A percentile compares a stretch with the other conserved stretches of the same genome.
Conservation (phyloP, 1,140 invertebrate genomes). For the Solen grandis region DNA sequence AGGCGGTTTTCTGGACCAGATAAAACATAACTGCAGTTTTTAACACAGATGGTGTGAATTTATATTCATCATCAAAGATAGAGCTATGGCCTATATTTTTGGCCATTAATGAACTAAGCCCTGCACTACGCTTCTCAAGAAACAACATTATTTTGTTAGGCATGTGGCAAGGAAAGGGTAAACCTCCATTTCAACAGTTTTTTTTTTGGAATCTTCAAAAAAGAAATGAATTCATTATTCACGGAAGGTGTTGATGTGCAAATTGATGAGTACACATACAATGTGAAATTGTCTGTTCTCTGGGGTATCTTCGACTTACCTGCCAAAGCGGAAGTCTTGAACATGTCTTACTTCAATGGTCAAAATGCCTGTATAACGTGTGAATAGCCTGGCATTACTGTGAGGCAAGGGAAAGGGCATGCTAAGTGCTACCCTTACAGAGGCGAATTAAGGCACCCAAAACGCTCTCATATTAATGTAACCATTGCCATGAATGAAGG, state of each 20-base stretch:
- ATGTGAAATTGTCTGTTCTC: constrained; percentile 24
- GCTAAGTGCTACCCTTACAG: constrained; percentile 36
- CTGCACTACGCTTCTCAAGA: constrained; percentile 34
- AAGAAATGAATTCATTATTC: constrained; percentile 30
- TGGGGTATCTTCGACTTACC: constrained; percentile 27
- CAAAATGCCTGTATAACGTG: constrained; percentile 49
- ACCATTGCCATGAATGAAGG: constrained; percentile 4
- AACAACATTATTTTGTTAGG: constrained; percentile 47
- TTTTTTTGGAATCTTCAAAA: constrained; percentile 3
- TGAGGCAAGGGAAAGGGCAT: constrained; percentile 47
- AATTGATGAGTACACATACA: not conserved
- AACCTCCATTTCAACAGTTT: constrained; percentile 50
- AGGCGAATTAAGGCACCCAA: not conserved
- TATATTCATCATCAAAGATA: constrained; percentile 55
- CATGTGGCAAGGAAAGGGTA: constrained; percentile 51
- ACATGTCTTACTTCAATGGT: constrained; percentile 46
- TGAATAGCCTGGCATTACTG: constrained; percentile 47
- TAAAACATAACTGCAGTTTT: constrained; percentile 50
- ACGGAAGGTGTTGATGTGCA: constrained; percentile 7
- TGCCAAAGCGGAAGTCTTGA: constrained; percentile 29
- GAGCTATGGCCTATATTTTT: constrained; percentile 60
- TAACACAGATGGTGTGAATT: constrained; percentile 56
- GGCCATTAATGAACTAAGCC: constrained; percentile 54
- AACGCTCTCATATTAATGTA: constrained; percentile 5
- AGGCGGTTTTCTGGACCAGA: constrained; percentile 22